Conservation (phyloP, 2,888 invertebrate genomes). For the Zeuzera pyrina region DNA sequence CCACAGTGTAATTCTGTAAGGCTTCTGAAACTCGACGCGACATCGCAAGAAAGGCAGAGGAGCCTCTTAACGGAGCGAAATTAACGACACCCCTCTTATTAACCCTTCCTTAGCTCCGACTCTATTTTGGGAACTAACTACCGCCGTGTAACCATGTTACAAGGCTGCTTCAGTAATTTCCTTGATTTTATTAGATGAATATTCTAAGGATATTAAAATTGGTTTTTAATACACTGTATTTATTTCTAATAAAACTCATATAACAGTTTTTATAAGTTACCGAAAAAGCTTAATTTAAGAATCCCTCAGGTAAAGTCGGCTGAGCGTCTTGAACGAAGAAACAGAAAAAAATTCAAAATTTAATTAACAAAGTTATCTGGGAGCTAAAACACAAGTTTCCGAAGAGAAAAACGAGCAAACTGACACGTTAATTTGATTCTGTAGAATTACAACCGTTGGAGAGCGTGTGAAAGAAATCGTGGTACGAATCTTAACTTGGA, state of each 20-base stretch:
- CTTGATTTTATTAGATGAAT: constrained; percentile 19
- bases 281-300: constrained; percentile 39
- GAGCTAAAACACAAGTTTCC: constrained; percentile 66
- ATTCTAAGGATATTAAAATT: background rate
- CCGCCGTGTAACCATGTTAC: constrained; percentile 33
- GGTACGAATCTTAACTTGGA: constrained; percentile 36
- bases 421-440: constrained; percentile 67
- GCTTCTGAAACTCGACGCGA: constrained; percentile 44
- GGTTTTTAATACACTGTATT: constrained; percentile 9
- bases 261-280: constrained; percentile 30
- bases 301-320: constrained; percentile 31
- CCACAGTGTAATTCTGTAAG: constrained; percentile 43
- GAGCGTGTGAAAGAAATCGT: constrained; percentile 48
- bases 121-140: constrained; percentile 45
- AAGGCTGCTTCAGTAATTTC: constrained; percentile 22
- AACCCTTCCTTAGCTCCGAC: constrained; percentile 44
- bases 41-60: constrained; percentile 26
- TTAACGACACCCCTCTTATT: constrained; percentile 56
- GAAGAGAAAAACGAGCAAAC: constrained; percentile 64
- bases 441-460: constrained; percentile 54
- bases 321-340: constrained; percentile 23
- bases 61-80: constrained; percentile 40
- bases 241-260: constrained; percentile 21
- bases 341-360: constrained; percentile 63
- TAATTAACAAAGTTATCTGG: constrained; percentile 67